Base-by-base conservation (phyloP, 2,113 vertebrate genomes). In the Cebidichthys violaceus region DNA sequence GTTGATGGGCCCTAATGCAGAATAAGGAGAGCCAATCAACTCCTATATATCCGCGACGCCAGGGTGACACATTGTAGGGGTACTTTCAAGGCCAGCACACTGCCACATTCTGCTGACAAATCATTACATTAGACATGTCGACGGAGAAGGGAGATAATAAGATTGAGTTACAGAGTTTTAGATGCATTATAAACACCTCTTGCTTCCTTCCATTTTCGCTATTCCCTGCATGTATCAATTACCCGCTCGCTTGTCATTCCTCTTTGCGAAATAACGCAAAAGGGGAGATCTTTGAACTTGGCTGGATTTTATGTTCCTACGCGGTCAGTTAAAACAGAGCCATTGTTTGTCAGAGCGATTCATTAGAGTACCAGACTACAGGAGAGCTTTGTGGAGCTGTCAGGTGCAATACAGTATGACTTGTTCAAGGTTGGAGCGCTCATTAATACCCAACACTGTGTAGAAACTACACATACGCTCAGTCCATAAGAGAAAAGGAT, bases 1-100 rank as follows among this genome's bases (percentile, higher is more conserved):
- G 79, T 70, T 94, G 93, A 94, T 94, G 91, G 90, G 84, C 83
- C 85, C 82, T 95, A 94, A 95, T 94, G 88, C 88, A 90, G 91
- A 93, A 93, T 93, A 94, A 91, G 92, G 89, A 90, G 88, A 94
- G 92, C 89, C 93, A 93, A 94, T 95, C 92, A 93, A 86, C 83
- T 91, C 80, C 80, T 90, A 92, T 93, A 86, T 91, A 92, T 91
- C 87, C 77, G 75, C 86, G 90, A 84, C 87, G 89, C 86, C 89
- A 86, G 69, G 88, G 90, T 93, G 93, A 93, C 89, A 92, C 93
- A 91, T 90, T 69, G 88, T 65, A 70, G 85, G 75, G 92, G 79
- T 89, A 76, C 85, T 90, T 52, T 90, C 92, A 93, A 94, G 91
- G 92, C 93, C 85, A 85, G 78, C 70, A 11, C 69, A 80, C 79